Base-by-base conservation (phyloP, 2,113 vertebrate genomes). In the Bubalus kerabau region DNA sequence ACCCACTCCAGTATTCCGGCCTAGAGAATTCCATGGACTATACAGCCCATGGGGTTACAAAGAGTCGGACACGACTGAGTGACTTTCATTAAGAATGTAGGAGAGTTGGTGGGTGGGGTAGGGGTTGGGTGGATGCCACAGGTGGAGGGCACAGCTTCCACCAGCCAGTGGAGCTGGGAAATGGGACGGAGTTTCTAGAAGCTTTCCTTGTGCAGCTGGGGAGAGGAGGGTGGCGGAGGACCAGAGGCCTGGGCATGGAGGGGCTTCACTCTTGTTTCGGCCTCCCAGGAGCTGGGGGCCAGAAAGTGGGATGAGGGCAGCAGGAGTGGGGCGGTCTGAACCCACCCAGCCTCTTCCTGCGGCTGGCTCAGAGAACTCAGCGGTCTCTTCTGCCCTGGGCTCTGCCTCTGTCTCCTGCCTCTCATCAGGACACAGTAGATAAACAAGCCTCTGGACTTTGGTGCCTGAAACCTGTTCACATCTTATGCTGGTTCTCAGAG, bases 401-500 rank as follows among this genome's bases (percentile, higher is more conserved):
- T 43, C n/a, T 16, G 57, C 8, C n/a, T 21, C 23, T 28, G 24
- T 4, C 32, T 48, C 4, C 36, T 24, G 43, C 12, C 26, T 56
- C 6, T 30, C 19, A 23, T 28, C 4, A 1, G 1, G 1, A 50
- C 26, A 3, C 57, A 56, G 50, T 2, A 30, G 76, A 12, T 9
- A 16, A 78, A 19, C 4, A 9, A 67, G 26, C 24, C 15, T 78
- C 84, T 50, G 60, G 43, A 23, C 48, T 48, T 91, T 1, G 2
- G 23, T 23, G 54, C 8, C 43, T 7, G 16, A 67, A 50, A 23
- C 85, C 52, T 60, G 43, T 14, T 60, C 64, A 3, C 9, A 43
- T 74, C 95, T 87, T 6, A 30, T 4, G 14, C 1, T 30, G 62
- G 30, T 54, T 43, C 74, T 74, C 56, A 0, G 60, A 78, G 80